Conservation (phyloP, 2,797 vertebrate genomes). For the Pipistrellus nathusii region DNA sequence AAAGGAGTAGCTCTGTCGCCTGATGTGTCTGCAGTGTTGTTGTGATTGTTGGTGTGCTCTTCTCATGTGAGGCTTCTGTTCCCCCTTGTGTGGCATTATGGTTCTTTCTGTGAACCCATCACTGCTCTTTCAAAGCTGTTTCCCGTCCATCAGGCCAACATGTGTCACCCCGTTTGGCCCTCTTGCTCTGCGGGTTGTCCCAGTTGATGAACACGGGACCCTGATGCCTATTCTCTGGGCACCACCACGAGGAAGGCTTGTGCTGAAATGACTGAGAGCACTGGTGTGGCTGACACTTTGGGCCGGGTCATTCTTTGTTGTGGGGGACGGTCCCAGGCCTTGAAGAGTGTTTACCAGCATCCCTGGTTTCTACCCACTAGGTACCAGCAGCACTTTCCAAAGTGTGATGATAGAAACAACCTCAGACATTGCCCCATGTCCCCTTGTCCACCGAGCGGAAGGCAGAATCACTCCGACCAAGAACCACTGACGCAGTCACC, state of each 20-base stretch:
- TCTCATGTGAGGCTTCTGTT: neutral
- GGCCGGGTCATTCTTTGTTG: neutral
- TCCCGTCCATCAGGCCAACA: neutral
- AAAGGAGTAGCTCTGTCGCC: neutral
- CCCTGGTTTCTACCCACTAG: neutral
- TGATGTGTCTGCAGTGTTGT: accelerated
- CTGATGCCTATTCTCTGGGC: neutral
- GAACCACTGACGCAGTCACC: neutral
- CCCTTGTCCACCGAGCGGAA: neutral
- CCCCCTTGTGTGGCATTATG: neutral
- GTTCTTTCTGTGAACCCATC: neutral
- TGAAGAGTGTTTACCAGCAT: neutral
- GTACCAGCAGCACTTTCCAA: neutral
- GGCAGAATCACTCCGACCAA: neutral
- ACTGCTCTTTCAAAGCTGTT: neutral
- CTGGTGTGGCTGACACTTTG: neutral
- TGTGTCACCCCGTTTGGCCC: neutral
- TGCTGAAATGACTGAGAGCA: neutral
- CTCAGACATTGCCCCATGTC: neutral
- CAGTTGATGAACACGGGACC: neutral
- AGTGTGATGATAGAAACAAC: neutral
- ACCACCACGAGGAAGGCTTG: neutral
- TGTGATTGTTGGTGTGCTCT: neutral
- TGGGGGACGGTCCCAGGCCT: neutral
- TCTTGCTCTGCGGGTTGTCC: neutral